Conservation (phyloP, 2,888 invertebrate species). For the Microplitis deprimator region DNA sequence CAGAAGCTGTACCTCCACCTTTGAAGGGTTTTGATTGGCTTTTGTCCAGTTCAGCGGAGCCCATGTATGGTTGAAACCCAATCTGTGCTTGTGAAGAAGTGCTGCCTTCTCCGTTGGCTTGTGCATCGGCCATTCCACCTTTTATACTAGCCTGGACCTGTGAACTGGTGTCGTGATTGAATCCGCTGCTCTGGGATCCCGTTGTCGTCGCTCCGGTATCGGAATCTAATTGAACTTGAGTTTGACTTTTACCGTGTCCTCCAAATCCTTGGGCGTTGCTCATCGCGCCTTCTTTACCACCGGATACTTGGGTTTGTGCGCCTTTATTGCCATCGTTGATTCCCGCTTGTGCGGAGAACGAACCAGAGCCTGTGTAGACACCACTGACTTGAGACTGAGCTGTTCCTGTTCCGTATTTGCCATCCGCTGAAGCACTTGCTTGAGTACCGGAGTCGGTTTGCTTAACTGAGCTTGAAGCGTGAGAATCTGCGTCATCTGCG, state of each 20-base stretch:
- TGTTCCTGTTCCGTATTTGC: constrained; percentile 81
- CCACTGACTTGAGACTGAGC: constrained; percentile 89
- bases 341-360: constrained; percentile 88
- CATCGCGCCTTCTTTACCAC: constrained; percentile 82
- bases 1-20: constrained; percentile 84
- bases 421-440: constrained; percentile 84
- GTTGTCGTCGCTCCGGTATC: constrained; percentile 85
- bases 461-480: constrained; percentile 79
- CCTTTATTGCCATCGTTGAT: constrained; percentile 83
- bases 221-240: constrained; percentile 82
- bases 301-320: constrained; percentile 80
- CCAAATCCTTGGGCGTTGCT: constrained; percentile 85
- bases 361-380: constrained; percentile 82
- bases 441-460: constrained; percentile 78
- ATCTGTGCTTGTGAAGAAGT: constrained; percentile 92
- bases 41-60: constrained; percentile 73
- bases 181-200: constrained; percentile 82
- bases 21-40: constrained; percentile 76
- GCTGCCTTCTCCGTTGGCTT: constrained; percentile 86
- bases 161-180: constrained; percentile 83
- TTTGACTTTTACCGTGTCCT: constrained; percentile 82
- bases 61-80: constrained; percentile 83
- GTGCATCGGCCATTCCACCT: constrained; percentile 89
- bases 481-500: constrained; percentile 81
- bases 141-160: constrained; percentile 86